Base-by-base conservation (phyloP, 2,113 vertebrate species). In the Chauna torquata region DNA sequence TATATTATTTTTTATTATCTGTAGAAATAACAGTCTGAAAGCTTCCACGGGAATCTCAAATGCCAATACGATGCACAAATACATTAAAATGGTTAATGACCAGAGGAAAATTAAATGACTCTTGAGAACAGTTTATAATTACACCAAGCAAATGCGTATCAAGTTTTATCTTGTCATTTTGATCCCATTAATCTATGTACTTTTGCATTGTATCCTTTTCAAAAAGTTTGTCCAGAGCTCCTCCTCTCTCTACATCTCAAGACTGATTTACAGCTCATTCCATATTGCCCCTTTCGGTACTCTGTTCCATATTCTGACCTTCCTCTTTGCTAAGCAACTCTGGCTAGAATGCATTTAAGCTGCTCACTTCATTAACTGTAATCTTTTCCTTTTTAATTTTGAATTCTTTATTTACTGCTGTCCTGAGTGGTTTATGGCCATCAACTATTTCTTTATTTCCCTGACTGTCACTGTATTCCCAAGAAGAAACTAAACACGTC, bases 1-100 rank as follows among this genome's bases (percentile, higher is more conserved):
- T 27, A 30, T 36, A 42, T 47, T 54, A 5, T 28, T 36, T 88
- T 70, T 58, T 58, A 50, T 68, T 76, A 68, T 74, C 24, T 88
- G 15, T 32, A 86, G 71, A 83, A 94, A 64, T 20, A 75, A 81
- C 16, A 70, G 5, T 7, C 7, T 82, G 54, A 80, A 82, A 58
- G 4, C 9, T 79, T 32, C 27, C 58, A 45, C 49, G 6, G 38
- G 45, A 86, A 55, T 4, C 32, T 95, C 77, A 88, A 94, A 93
- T 62, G 93, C 25, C 47, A 68, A 49, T 87, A 90, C 65, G 75
- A 62, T n/a, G 92, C 65, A 94, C 71, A 96, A 96, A 96, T 47
- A 92, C 77, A 94, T 82, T 86, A 92, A 96, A 95, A 95, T 95
- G 64, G 57, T 93, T 97, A 97, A 95, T 71, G 96, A 91, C n/a